Percentiles rank a stretch among this genome's conserved stretches.
Evolutionary conservation across 2,797 vertebrate genomes (phyloP).

Genomic region (Linurgus olivaceus): DNA sequence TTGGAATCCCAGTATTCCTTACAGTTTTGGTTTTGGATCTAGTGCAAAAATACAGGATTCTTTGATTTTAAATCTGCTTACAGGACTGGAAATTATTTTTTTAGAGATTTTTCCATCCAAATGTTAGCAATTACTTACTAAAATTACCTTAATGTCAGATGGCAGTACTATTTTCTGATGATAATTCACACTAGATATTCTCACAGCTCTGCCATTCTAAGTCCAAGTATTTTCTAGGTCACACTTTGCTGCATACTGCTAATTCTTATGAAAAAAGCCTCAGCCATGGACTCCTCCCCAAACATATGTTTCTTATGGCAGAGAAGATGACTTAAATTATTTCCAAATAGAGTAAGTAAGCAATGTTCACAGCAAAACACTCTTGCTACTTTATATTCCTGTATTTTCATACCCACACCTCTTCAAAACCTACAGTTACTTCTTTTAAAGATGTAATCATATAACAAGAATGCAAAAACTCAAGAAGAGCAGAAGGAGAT

Average conservation of each 20-base stretch:
- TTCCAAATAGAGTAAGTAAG: conserved; percentile 2
- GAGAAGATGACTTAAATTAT: conserved; percentile 6
- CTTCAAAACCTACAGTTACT: conserved; percentile 5
- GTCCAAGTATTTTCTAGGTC: conserved; percentile 54
- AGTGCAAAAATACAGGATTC: neutral
- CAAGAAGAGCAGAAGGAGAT: neutral
- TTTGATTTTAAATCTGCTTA: neutral
- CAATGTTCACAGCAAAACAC: neutral
- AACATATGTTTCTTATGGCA: conserved; percentile 28
- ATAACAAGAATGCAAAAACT: neutral
- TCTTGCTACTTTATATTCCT: conserved; percentile 7
- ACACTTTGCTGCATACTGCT: conserved; percentile 24
- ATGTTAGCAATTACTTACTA: neutral
- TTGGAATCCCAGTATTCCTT: neutral
- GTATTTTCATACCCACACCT: neutral
- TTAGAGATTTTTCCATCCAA: neutral
- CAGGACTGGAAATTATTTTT: neutral
- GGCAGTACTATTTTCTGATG: neutral
- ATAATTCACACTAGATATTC: neutral
- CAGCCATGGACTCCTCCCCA: neutral
- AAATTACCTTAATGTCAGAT: neutral
- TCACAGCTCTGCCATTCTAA: neutral
- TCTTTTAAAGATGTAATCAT: neutral
- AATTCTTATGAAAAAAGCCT: conserved; percentile 12
- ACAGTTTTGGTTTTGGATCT: neutral